phyloP scores from a whole-genome alignment of 2,888 invertebrate species.

The Amiota mariae region DNA sequence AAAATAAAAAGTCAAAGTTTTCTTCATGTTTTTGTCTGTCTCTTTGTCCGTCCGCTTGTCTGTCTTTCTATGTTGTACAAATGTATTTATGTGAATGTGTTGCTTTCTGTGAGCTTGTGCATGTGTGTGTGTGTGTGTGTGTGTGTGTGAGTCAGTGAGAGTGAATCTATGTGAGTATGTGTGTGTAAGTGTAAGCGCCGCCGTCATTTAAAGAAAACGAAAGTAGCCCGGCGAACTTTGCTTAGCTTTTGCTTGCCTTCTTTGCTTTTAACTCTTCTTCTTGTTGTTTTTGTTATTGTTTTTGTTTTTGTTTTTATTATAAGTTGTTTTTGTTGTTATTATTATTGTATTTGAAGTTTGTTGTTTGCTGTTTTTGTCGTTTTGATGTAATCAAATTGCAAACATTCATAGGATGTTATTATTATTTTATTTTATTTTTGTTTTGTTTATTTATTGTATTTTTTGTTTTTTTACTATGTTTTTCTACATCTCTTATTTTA shows the following conservation, averaged over 20 bases:
- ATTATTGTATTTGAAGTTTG: constrained; percentile 35
- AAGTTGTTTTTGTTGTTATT: constrained; percentile 28
- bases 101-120: constrained; percentile 25
- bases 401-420: constrained; percentile 36
- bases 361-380: constrained; percentile 43
- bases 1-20: constrained; percentile 24
- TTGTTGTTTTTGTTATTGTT: constrained; percentile 38
- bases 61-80: too few relatives aligned
- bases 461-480: not conserved
- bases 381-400: constrained; percentile 64
- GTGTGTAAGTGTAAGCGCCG: constrained; percentile 32
- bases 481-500: not conserved
- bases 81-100: too few relatives aligned
- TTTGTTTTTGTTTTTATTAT: constrained; percentile 37
- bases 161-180: too few relatives aligned
- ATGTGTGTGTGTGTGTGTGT: constrained; percentile 33
- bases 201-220: constrained; percentile 58
- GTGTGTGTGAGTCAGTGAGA: too few relatives aligned
- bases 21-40: constrained; percentile 22
- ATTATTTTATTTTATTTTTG: not conserved
- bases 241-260: constrained; percentile 14
- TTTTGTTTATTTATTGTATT: not conserved
- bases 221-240: constrained; percentile 46
- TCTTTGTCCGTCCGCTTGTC: constrained; percentile 7
- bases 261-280: constrained; percentile 20